Percentiles rank a stretch among this genome's conserved stretches.
These are phyloP conservation scores for Centropyge bicolor DNA, from an alignment of 2,797 vertebrate species.

Conservation along the genomic window DNA sequence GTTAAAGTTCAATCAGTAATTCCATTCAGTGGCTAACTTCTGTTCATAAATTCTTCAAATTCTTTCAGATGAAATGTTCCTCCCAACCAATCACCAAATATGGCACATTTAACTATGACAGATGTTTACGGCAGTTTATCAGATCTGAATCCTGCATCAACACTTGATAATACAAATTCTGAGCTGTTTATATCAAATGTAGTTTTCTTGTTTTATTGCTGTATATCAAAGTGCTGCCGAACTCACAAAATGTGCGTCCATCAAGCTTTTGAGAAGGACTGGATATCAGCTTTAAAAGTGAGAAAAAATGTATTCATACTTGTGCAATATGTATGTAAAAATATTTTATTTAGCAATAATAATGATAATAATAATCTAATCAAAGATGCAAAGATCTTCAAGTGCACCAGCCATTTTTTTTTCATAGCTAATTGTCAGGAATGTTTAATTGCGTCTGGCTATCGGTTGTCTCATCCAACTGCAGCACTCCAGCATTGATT, in stretches of 20 bases:
- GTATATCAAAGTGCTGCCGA: background rate
- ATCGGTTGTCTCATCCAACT: conserved; percentile 9
- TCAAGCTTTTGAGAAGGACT: background rate
- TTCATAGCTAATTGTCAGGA: background rate
- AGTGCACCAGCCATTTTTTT: background rate
- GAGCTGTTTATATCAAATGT: background rate
- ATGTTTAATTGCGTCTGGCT: background rate
- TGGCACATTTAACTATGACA: background rate
- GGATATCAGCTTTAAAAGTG: background rate
- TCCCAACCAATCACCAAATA: background rate
- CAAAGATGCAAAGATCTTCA: background rate
- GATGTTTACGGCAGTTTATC: background rate
- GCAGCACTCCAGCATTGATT: conserved; percentile 37
- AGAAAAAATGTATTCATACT: too few species aligned
- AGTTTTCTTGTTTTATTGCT: background rate
- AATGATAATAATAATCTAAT: background rate
- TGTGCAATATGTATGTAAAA: background rate
- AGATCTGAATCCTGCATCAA: background rate
- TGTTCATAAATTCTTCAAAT: background rate
- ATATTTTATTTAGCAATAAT: background rate
- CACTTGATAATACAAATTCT: background rate
- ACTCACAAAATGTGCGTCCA: background rate
- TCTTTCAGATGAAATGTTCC: background rate
- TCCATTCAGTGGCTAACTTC: background rate
- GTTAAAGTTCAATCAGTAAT: too few species aligned